phyloP scores from a whole-genome alignment of 2,113 vertebrate species.

The Arenaria interpres region DNA sequence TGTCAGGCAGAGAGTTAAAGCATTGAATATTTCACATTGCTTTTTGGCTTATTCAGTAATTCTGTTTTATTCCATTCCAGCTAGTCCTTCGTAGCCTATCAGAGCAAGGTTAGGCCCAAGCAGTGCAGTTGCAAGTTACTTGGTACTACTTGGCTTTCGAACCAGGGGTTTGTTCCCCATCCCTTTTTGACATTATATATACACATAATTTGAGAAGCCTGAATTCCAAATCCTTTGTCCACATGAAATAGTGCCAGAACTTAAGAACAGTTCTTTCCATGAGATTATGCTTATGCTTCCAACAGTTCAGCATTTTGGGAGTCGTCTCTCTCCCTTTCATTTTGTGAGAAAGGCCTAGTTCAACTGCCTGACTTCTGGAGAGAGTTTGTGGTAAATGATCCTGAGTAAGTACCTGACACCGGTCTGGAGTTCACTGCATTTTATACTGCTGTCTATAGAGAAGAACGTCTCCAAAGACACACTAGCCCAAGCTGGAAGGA shows the following conservation, averaged over 20 bases:
- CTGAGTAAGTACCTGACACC: background rate
- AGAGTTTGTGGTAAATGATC: background rate
- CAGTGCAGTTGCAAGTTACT: background rate
- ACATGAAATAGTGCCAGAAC: background rate
- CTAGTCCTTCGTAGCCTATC: background rate
- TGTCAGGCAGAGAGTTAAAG: background rate
- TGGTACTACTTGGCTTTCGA: background rate
- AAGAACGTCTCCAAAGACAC: background rate
- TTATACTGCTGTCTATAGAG: background rate
- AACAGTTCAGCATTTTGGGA: background rate
- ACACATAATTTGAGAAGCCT: fast-evolving
- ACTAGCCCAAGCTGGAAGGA: background rate
- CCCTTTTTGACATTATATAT: background rate
- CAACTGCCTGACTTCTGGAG: background rate
- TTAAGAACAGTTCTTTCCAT: background rate
- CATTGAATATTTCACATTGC: background rate
- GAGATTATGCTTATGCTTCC: background rate
- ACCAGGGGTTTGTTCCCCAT: background rate
- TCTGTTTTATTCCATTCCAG: background rate
- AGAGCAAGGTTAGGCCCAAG: background rate
- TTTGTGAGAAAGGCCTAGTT: background rate
- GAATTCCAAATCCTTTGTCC: background rate
- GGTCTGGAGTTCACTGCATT: background rate
- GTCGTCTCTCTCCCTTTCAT: background rate
- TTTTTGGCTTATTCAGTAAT: background rate